Percentiles rank a stretch among this genome's conserved stretches.
phyloP scores from a whole-genome alignment of 2,797 vertebrate species.

The Phaenicophaeus curvirostris region DNA sequence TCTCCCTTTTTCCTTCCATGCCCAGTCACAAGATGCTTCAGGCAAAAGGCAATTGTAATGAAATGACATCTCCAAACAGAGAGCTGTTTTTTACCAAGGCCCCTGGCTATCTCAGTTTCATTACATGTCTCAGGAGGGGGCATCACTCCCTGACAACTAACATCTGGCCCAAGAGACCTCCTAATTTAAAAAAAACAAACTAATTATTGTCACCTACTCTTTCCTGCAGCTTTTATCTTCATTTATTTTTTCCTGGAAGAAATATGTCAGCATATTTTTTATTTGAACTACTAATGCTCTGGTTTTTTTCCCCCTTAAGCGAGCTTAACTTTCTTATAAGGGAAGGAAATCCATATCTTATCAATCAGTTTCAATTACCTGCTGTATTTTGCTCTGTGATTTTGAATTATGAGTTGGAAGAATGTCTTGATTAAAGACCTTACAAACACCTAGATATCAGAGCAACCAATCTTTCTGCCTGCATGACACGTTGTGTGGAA shows the following conservation, averaged over 20 bases:
- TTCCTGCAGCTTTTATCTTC: constrained; percentile 67
- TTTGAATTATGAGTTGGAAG: constrained; percentile 63
- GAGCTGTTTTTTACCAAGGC: neutral
- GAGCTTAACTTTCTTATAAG: constrained; percentile 39
- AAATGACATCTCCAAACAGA: constrained; percentile 30
- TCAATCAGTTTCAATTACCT: constrained; percentile 70
- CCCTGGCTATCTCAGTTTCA: constrained; percentile 65
- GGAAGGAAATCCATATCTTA: constrained; percentile 58
- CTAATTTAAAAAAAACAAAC: constrained; percentile 76
- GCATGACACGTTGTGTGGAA: neutral
- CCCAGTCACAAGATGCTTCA: neutral
- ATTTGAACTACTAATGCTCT: constrained; percentile 37
- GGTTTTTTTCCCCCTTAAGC: constrained; percentile 25
- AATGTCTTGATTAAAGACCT: constrained; percentile 73
- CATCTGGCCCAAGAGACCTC: constrained; percentile 78
- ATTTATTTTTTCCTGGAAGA: constrained; percentile 55
- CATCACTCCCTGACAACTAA: constrained; percentile 69
- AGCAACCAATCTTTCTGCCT: constrained; percentile 15
- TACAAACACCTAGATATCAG: constrained; percentile 44
- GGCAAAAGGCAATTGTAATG: constrained; percentile 21
- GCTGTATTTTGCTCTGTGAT: neutral
- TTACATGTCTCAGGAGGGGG: constrained; percentile 74
- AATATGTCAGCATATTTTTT: constrained; percentile 47
- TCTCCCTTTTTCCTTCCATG: neutral
- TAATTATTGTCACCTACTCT: constrained; percentile 76